Base-by-base conservation (phyloP, 2,888 invertebrate species). In the Steinernema hermaphroditum region DNA sequence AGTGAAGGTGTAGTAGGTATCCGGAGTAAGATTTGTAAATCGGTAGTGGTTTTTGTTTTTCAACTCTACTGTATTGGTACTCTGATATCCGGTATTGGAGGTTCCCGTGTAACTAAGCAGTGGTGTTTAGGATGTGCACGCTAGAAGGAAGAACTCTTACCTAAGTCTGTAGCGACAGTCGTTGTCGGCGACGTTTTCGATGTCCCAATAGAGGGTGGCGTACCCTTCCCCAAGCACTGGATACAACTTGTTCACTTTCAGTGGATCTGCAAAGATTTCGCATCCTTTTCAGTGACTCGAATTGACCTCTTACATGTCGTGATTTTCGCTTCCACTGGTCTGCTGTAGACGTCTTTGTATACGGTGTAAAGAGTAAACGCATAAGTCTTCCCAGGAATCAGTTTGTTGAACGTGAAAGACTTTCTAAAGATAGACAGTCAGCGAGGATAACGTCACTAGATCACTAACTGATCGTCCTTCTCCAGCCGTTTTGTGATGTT, bases 361-460 rank as follows among this genome's bases (percentile, higher is more conserved):
- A 85, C 79, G 1, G 85, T 85, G 72, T 78, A 85, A 37, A 85
- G 72, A 2, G 78, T 74, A 72, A 85, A 85, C 16, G 78, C 75
- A 73, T 85, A 85, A 4, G 85, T 85, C 69, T 84, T 85, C 22
- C 85, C 85, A 1, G 85, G 85, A 57, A 85, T 83, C 62, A 85
- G 62, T 70, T 84, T 84, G 46, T 84, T 85, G 82, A 85, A 85
- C 19, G 83, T 85, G 72, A 83, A 81, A 4, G 85, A 84, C 57
- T 81, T 78, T 43, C 84, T 84, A 74, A 68, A 83, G 72, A 24
- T 19, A 0, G 24, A 19, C 8, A 8, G 43, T 16, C 16, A 19
- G 22, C 6, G 6, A 27, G 4, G 24, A 22, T 2, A 57, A 22
- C 9, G 29, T 27, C 49, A 14, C 46, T 27, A 43, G n/a, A 4